Evolutionary conservation across 2,888 invertebrate genomes (phyloP).

Genomic region (Amblyjoppa proteus): DNA sequence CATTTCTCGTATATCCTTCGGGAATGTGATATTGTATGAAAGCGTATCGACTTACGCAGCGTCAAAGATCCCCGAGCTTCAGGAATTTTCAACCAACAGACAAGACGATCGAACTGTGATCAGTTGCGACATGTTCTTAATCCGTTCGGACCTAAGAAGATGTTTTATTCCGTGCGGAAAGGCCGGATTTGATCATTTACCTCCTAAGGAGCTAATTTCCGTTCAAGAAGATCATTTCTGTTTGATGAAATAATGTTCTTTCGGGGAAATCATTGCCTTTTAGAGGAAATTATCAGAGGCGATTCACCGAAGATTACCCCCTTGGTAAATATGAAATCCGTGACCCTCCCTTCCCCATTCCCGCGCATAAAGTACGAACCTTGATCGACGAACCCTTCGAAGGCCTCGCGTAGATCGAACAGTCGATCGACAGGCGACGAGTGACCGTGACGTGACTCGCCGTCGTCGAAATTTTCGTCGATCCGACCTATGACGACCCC

Average conservation of each 20-base stretch:
- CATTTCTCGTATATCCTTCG: conserved; percentile 63
- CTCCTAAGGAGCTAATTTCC: not conserved
- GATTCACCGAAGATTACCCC: not conserved
- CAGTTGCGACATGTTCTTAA: not conserved
- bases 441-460: conserved; percentile 74
- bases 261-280: not conserved
- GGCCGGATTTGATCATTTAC: not conserved
- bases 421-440: conserved; percentile 87
- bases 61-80: conserved; percentile 5
- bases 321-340: not conserved
- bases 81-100: conserved; percentile 9
- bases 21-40: conserved; percentile 49
- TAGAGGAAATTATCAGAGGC: not conserved
- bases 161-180: not conserved
- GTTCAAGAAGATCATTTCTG: not conserved
- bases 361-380: conserved; percentile 86
- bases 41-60: not conserved
- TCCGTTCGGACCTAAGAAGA: not conserved
- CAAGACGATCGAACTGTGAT: not conserved
- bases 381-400: conserved; percentile 89
- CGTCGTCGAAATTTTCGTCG: conserved; percentile 84
- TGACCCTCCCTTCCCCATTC: conserved; percentile 32
- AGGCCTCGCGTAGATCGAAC: conserved; percentile 88
- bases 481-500: conserved; percentile 86
- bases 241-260: not conserved